Evolutionary conservation across 2,113 vertebrate genomes (phyloP).

Genomic region (Galemys pyrenaicus): DNA sequence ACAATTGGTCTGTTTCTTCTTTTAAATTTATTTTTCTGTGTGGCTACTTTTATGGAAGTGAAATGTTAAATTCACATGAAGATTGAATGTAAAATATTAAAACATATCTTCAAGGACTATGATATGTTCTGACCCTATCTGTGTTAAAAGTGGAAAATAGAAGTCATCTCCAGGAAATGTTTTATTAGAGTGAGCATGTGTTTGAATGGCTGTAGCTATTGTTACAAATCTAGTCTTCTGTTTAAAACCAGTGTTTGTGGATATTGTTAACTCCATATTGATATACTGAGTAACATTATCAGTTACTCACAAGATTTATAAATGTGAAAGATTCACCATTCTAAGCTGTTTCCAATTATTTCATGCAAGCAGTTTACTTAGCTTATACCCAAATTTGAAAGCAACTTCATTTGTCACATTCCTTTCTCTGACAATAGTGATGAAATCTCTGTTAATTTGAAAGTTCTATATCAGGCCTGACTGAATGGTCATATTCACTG

Average conservation of each 20-base stretch:
- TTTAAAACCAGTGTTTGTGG: slow-evolving; percentile 14
- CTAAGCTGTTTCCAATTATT: not conserved
- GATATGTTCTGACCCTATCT: not conserved
- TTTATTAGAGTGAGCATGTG: not conserved
- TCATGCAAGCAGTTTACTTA: not conserved
- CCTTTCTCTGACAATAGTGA: slow-evolving; percentile 28
- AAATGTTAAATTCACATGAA: slow-evolving; percentile 9
- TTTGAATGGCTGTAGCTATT: not conserved
- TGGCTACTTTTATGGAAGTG: not conserved
- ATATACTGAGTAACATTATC: too few species aligned
- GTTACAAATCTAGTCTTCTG: not conserved
- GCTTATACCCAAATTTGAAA: not conserved
- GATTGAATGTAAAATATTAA: slow-evolving; percentile 32
- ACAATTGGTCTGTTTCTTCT: not conserved
- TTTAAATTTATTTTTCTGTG: not conserved
- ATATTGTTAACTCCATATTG: too few species aligned
- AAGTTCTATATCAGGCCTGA: not conserved
- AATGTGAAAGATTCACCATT: slow-evolving; percentile 1
- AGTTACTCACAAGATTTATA: not conserved
- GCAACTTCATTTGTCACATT: not conserved
- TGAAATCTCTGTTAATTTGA: slow-evolving; percentile 15
- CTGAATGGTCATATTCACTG: not conserved
- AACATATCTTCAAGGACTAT: not conserved
- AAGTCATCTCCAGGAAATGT: not conserved
- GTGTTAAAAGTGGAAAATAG: not conserved